Conservation (phyloP, 2,888 invertebrate species). For the Nomada flava region DNA sequence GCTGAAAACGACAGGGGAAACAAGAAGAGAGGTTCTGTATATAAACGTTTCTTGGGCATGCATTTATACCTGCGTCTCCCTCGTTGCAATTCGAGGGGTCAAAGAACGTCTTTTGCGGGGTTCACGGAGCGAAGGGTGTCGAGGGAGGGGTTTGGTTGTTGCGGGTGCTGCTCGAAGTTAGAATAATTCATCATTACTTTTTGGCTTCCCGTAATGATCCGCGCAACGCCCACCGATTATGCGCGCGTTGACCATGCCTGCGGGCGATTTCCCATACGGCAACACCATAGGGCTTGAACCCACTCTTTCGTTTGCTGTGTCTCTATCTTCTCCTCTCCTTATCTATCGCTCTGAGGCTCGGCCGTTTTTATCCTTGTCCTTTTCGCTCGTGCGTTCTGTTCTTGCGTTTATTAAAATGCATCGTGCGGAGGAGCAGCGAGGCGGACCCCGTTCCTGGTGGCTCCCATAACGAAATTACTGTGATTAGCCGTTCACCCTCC, state of each 20-base stretch:
- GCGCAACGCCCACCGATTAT: slow-evolving; percentile 79
- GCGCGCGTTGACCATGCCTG: slow-evolving; percentile 77
- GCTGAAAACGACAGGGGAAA: background rate
- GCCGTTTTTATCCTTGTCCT: slow-evolving; percentile 9
- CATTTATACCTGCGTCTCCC: slow-evolving; percentile 59
- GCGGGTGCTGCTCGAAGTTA: slow-evolving; percentile 66
- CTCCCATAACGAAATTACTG: slow-evolving; percentile 77
- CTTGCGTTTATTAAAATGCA: slow-evolving; percentile 77
- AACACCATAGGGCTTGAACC: slow-evolving; percentile 69
- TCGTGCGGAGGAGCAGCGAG: slow-evolving; percentile 55
- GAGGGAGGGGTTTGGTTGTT: slow-evolving; percentile 47
- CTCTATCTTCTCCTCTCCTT: slow-evolving; percentile 26
- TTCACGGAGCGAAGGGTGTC: slow-evolving; percentile 15
- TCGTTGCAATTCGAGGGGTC: slow-evolving; percentile 55
- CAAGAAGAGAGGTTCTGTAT: background rate
- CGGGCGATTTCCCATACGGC: slow-evolving; percentile 81
- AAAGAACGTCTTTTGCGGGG: slow-evolving; percentile 62
- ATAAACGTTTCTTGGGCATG: slow-evolving; percentile 57
- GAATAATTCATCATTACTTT: slow-evolving; percentile 81
- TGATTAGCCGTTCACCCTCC: slow-evolving; percentile 77
- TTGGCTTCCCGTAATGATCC: slow-evolving; percentile 80
- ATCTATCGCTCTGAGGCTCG: background rate
- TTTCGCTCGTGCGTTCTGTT: slow-evolving; percentile 46
- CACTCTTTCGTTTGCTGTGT: slow-evolving; percentile 35
- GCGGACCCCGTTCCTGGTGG: slow-evolving; percentile 63